These are phyloP conservation scores for Pan paniscus DNA, from an alignment of 2,113 vertebrate genomes.

Conservation along the genomic window DNA sequence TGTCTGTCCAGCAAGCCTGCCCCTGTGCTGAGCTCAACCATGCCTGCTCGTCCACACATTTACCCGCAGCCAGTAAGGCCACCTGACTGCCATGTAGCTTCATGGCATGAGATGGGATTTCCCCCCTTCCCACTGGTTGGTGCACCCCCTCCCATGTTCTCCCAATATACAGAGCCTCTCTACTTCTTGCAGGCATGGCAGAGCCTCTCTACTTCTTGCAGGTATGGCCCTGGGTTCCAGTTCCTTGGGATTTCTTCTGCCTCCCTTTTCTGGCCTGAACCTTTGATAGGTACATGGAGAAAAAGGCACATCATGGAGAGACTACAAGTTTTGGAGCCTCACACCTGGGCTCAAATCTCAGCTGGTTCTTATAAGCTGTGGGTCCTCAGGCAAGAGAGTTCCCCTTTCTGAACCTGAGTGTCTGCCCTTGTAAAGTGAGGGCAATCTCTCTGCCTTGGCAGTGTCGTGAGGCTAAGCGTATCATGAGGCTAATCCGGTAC, in stretches of 20 bases:
- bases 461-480: background rate
- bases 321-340: background rate
- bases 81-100: accelerated
- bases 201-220: background rate
- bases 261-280: background rate
- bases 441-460: background rate
- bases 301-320: background rate
- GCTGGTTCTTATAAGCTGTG: background rate
- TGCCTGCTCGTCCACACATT: accelerated
- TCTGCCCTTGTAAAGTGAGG: background rate
- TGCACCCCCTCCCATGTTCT: no score
- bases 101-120: background rate
- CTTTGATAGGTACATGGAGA: background rate
- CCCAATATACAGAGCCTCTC: background rate
- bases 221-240: no score
- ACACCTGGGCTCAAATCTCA: background rate
- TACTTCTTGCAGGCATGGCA: background rate
- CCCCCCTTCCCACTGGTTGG: no score
- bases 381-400: no score
- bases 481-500: no score
- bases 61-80: background rate
- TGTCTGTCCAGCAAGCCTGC: background rate
- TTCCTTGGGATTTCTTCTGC: background rate
- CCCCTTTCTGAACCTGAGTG: background rate
- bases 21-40: background rate